Percentiles rank a stretch among this genome's conserved stretches.
phyloP scores from a whole-genome alignment of 2,797 vertebrate species.

The Phylloscopus collybita region DNA sequence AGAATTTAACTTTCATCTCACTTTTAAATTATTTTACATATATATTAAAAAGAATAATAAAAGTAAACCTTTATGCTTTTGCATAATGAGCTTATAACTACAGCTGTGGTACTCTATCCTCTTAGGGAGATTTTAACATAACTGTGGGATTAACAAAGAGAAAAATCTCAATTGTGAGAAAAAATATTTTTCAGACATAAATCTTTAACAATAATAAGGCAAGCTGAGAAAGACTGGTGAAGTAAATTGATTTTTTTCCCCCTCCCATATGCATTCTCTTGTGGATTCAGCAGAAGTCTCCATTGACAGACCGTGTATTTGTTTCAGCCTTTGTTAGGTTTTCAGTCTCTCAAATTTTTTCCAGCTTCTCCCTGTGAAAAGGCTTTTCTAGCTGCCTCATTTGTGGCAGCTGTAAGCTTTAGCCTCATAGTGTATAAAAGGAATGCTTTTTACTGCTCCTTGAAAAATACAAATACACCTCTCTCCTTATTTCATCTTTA shows the following conservation, averaged over 20 bases:
- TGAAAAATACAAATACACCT: conserved; percentile 5
- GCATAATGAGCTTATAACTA: conserved; percentile 59
- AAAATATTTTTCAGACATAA: conserved; percentile 28
- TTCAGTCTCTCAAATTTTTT: background rate
- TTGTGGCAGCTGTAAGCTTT: background rate
- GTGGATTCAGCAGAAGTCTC: background rate
- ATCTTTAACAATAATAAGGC: conserved; percentile 30
- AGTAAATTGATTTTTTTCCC: conserved; percentile 15
- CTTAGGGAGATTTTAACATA: conserved; percentile 60
- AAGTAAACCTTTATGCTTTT: conserved; percentile 47
- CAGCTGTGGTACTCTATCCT: conserved; percentile 43
- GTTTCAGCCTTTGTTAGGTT: conserved; percentile 7
- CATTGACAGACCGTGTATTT: background rate
- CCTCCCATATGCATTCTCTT: background rate
- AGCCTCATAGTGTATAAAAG: background rate
- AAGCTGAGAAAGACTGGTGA: background rate
- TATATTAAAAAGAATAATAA: conserved; percentile 3
- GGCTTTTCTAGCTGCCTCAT: background rate
- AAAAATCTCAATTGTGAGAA: conserved; percentile 30
- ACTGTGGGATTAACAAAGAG: conserved; percentile 39
- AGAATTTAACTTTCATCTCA: conserved; percentile 4
- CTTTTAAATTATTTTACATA: background rate
- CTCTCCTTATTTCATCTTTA: background rate
- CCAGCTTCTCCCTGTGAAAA: background rate
- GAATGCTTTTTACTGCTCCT: background rate